Conservation (phyloP, 2,888 invertebrate genomes). For the Lepeophtheirus nordmannii region DNA sequence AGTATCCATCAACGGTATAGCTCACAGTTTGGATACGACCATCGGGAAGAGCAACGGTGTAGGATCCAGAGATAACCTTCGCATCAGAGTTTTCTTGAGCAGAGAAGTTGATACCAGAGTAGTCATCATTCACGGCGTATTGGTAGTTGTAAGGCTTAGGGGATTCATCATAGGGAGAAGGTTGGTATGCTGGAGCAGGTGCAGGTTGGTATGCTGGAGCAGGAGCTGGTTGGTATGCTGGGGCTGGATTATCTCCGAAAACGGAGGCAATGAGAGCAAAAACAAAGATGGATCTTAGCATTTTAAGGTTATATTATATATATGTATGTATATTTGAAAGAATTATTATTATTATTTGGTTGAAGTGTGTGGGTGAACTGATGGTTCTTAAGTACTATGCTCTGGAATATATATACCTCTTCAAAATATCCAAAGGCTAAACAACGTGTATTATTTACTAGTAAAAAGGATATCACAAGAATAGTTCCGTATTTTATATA, state of each 20-base stretch:
- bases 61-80: background rate
- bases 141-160: background rate
- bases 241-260: background rate
- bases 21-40: slow-evolving; percentile 14
- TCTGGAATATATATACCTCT: no score
- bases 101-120: background rate
- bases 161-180: slow-evolving; percentile 7
- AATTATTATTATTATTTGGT: no score
- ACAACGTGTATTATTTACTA: no score
- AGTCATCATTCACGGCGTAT: slow-evolving; percentile 16
- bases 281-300: background rate
- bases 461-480: no score
- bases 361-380: no score
- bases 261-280: background rate
- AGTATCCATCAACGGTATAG: slow-evolving; percentile 7
- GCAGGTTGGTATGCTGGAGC: slow-evolving; percentile 12
- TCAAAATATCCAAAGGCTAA: no score
- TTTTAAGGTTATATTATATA: no score
- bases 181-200: slow-evolving; percentile 2
- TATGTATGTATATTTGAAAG: no score
- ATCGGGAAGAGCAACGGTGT: slow-evolving; percentile 15
- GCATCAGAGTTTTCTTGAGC: slow-evolving; percentile 1
- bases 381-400: no score
- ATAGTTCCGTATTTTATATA: no score
- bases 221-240: slow-evolving; percentile 4